A percentile compares a stretch with the other conserved stretches of the same genome.
These are phyloP conservation scores for Scelioninae gen. 2 DNA, from an alignment of 2,888 invertebrate genomes.

Conservation along the genomic window DNA sequence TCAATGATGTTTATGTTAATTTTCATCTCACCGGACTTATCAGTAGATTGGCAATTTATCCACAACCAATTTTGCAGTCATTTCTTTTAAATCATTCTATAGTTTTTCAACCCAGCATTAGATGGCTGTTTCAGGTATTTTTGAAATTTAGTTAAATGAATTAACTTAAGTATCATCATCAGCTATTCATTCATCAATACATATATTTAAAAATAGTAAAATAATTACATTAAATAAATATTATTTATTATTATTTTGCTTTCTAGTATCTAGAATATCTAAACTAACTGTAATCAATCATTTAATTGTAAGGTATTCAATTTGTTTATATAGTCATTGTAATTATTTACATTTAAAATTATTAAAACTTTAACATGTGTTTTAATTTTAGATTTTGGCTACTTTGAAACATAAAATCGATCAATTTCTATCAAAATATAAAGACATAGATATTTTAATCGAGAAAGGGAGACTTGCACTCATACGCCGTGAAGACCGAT, in stretches of 20 bases:
- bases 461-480: slow-evolving; percentile 87
- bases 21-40: slow-evolving; percentile 91
- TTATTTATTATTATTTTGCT: no score
- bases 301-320: no score
- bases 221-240: no score
- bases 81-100: slow-evolving; percentile 90
- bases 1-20: slow-evolving; percentile 90
- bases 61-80: slow-evolving; percentile 91
- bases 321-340: no score
- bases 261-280: no score
- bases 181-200: no score
- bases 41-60: slow-evolving; percentile 89
- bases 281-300: no score
- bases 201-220: no score
- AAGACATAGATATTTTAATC: slow-evolving; percentile 80
- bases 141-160: no score
- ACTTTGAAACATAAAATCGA: slow-evolving; percentile 92
- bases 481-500: slow-evolving; percentile 85
- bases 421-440: slow-evolving; percentile 80
- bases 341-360: no score
- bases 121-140: slow-evolving; percentile 90
- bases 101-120: slow-evolving; percentile 92
- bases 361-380: no score
- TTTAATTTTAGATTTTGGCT: slow-evolving; percentile 84
- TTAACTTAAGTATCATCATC: no score